Base-by-base conservation (phyloP, 1,140 invertebrate genomes). In the Heliothis subflexa region DNA sequence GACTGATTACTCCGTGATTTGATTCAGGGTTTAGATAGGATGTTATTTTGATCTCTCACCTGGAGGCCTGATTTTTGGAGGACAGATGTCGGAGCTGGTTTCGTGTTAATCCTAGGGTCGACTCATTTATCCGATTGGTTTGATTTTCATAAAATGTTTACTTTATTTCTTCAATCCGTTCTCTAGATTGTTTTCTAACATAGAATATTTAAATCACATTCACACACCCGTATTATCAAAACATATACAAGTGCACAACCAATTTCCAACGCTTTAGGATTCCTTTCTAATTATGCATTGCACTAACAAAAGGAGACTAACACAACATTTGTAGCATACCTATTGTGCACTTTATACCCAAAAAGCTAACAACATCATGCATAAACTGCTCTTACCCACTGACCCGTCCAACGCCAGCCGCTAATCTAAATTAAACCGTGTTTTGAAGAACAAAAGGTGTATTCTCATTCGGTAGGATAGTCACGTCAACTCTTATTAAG, bases 401-500 rank as follows among this genome's bases (percentile, higher is more conserved):
- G 89, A 84, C 81, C 85, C 55, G 84, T 84, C 73, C 76, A 33
- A 64, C 62, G 13, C 77, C 62, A 72, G 76, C 68, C 28, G 74
- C 59, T 82, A 86, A 86, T 79, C 81, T 68, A 87, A 88, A 87
- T 84, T 68, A 86, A 83, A 47, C 78, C 82, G 54, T 92, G 86
- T 88, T 83, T 52, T 40, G 13, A 76, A 76, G 28, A 16, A 79
- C 78, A 86, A 85, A 88, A 85, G 86, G 86, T 81, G 77, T 85
- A 81, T 86, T 92, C 78, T 88, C 79, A 81, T 83, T 78, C 80
- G 75, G 54, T 52, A 45, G 66, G 28, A 28, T 50, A 45, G 78
- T 78, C 49, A 81, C 84, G 86, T 88, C 87, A 85, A 84, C 87
- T 89, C 84, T 88, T 90, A 91, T 92, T 92, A 92, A 88, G 84